Evolutionary conservation across 37 sponge, comb jelly and placozoan species (phyloP).

Genomic region (Spongia lamella): DNA sequence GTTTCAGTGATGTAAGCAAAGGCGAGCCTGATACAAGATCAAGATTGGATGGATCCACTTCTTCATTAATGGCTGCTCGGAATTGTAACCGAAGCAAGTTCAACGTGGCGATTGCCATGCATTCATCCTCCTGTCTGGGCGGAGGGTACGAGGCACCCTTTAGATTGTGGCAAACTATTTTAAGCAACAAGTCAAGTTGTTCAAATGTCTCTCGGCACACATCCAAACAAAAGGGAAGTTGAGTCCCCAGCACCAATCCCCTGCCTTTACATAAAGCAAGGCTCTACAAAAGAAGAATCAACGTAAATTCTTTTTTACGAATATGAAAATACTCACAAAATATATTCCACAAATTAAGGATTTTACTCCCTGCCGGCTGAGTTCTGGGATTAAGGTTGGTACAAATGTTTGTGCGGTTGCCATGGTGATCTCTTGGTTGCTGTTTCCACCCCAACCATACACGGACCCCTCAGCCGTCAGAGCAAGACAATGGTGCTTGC

Average conservation of each 20-base stretch:
- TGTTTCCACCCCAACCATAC: constrained; percentile 84
- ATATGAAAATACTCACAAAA: constrained; percentile 57
- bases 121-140: constrained; percentile 71
- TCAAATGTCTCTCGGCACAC: constrained; percentile 62
- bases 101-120: constrained; percentile 77
- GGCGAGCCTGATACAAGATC: constrained; percentile 58
- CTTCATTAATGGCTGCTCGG: constrained; percentile 67
- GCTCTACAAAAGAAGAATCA: constrained; percentile 41
- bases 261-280: constrained; percentile 57
- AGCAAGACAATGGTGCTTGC: constrained; percentile 52
- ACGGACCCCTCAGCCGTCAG: constrained; percentile 70
- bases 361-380: constrained; percentile 37
- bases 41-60: constrained; percentile 34
- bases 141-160: constrained; percentile 34
- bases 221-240: constrained; percentile 81
- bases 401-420: constrained; percentile 34
- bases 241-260: constrained; percentile 27
- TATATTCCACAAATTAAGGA: constrained; percentile 43
- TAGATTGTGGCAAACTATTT: constrained; percentile 47
- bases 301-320: no score
- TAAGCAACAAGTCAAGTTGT: constrained; percentile 70
- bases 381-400: constrained; percentile 44
- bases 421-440: constrained; percentile 46
- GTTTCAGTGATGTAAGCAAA: constrained; percentile 80
- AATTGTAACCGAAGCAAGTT: constrained; percentile 82